Percentiles rank a stretch among this genome's conserved stretches.
Evolutionary conservation across 2,888 invertebrate genomes (phyloP).

Genomic region (Poecilus cupreus): DNA sequence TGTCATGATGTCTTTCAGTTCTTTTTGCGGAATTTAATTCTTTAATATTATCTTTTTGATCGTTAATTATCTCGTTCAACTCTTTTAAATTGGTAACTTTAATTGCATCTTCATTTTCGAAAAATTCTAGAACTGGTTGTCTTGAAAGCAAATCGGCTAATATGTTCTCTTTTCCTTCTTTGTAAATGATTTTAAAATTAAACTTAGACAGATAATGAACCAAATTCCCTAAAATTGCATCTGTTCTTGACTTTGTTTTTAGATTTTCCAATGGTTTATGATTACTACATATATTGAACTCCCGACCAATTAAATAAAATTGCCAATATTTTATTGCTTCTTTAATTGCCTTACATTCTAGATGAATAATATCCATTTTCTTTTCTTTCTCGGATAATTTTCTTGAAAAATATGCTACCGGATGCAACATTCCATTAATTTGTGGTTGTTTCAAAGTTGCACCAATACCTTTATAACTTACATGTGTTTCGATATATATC

Average conservation of each 20-base stretch:
- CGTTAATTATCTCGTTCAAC: not conserved
- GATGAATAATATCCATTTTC: slow-evolving; percentile 59
- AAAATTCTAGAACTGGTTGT: not conserved
- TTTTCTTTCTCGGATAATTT: slow-evolving; percentile 61
- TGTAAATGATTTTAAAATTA: not conserved
- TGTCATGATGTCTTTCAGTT: not conserved
- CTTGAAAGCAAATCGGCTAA: not conserved
- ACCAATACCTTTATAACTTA: slow-evolving; percentile 60
- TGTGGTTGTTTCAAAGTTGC: no score
- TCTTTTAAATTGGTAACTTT: not conserved
- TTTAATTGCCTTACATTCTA: slow-evolving; percentile 63
- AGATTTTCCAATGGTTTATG: not conserved
- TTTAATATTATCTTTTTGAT: not conserved
- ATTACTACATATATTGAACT: not conserved
- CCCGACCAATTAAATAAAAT: slow-evolving; percentile 59
- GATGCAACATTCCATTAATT: no score
- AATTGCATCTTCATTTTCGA: no score
- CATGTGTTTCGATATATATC: slow-evolving; percentile 57
- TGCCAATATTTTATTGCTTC: no score
- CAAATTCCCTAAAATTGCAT: not conserved
- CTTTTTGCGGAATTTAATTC: not conserved
- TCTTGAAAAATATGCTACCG: slow-evolving; percentile 60
- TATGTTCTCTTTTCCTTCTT: not conserved
- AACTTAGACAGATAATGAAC: not conserved
- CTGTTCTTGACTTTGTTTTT: not conserved